Conservation (phyloP, 2,113 vertebrate genomes). For the Eptesicus fuscus region DNA sequence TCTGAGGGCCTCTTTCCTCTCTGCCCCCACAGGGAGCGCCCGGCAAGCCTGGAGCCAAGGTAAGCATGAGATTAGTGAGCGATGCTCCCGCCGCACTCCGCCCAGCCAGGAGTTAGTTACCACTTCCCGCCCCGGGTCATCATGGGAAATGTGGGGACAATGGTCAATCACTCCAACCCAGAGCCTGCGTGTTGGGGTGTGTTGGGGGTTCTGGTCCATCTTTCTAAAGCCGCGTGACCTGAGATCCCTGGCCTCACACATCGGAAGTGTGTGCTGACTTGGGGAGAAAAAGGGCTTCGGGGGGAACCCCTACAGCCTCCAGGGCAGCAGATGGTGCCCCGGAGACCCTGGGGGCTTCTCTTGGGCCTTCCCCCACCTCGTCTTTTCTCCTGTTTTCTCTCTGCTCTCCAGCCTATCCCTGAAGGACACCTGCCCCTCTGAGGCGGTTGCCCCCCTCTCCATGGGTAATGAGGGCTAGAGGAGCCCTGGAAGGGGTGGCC, state of each 20-base stretch:
- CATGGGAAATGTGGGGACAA: background rate
- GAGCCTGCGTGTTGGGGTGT: background rate
- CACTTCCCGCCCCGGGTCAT: too few relatives aligned
- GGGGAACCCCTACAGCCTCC: background rate
- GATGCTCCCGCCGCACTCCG: background rate
- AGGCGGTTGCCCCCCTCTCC: too few relatives aligned
- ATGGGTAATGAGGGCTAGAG: background rate
- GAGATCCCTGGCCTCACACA: background rate
- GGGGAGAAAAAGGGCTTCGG: too few relatives aligned
- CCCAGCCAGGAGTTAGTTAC: background rate
- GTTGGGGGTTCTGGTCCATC: rapidly evolving
- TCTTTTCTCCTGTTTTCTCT: background rate
- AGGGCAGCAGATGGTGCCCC: background rate
- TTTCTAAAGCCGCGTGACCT: rapidly evolving
- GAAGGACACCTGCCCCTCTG: background rate
- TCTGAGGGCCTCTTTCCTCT: background rate
- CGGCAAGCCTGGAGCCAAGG: conserved; percentile 78
- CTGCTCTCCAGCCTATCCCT: background rate
- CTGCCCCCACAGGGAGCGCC: conserved; percentile 66
- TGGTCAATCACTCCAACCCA: rapidly evolving
- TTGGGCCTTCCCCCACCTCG: rapidly evolving
- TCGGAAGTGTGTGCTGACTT: background rate
- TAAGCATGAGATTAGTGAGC: conserved; percentile 48
- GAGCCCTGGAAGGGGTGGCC: background rate
- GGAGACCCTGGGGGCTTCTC: background rate